Evolutionary conservation across 2,113 vertebrate genomes (phyloP), one percentile per base, ranked within the genome.

Genomic region (Sorex fumeus): DNA sequence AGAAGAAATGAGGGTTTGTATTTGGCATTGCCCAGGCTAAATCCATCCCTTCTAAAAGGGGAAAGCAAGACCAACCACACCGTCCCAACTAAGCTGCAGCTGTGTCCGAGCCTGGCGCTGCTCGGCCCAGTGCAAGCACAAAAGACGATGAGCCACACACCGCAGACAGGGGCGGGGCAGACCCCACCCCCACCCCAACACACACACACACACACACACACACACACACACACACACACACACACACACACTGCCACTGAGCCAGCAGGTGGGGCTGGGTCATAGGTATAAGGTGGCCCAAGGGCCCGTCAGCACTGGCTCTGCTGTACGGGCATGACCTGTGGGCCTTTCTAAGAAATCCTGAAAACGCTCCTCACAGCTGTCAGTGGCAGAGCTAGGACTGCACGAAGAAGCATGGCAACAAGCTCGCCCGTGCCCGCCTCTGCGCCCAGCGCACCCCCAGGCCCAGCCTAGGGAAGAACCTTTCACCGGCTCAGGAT

Each of bases 11-110:
- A 96, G 93, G 92, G 91, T 90, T 97, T 95, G 95, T 92, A 87
- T 96, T 94, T 94, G 94, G 94, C 45, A 62, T 50, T 45, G 91
- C 95, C 94, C 87, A 91, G 36, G 94, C 95, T 96, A 96, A 96
- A 97, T 97, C 87, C 62, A 96, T 93, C 94, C 89, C 89, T 96
- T 93, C 96, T 95, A 97, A 96, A 97, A 96, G 91, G n/a, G 95
- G 95, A 96, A 96, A 93, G 94, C 87, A 91, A 69, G 86, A 90
- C 18, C 88, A 95, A 96, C 96, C 81, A 18, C 77, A 78, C 84
- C 71, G 91, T 95, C 94, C 86, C 80, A 92, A 89, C 21, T 8
- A 11, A 92, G 92, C 40, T 30, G 91, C 57, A 34, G 75, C 18
- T 36, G 32, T 34, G 8, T 10, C 32, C 8, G 8, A 32, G 23